A percentile compares a stretch with the other conserved stretches of the same genome.
Evolutionary conservation across 2,797 vertebrate genomes (phyloP).

Genomic region (Oophaga sylvatica): DNA sequence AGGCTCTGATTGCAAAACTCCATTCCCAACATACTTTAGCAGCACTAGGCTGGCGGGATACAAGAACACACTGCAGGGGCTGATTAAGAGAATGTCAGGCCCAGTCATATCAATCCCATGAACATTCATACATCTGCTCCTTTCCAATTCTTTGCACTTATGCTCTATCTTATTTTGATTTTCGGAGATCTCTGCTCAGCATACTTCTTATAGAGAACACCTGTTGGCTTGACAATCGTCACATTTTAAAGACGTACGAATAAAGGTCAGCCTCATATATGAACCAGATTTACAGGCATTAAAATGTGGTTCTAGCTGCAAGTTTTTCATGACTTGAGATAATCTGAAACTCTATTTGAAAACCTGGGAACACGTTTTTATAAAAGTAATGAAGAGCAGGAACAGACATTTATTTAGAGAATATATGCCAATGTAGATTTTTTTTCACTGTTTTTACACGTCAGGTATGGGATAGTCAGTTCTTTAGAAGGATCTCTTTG

Average conservation of each 20-base stretch:
- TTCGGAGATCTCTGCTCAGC: slow-evolving; percentile 52
- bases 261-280: slow-evolving; percentile 46
- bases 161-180: slow-evolving; percentile 58
- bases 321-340: slow-evolving; percentile 27
- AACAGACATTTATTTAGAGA: not conserved
- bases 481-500: not conserved
- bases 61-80: slow-evolving; percentile 52
- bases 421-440: not conserved
- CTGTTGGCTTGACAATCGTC: slow-evolving; percentile 36
- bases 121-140: slow-evolving; percentile 61
- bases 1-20: slow-evolving; percentile 54
- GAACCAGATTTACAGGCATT: slow-evolving; percentile 45
- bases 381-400: not conserved
- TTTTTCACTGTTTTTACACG: not conserved
- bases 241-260: slow-evolving; percentile 48
- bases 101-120: slow-evolving; percentile 56
- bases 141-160: slow-evolving; percentile 48
- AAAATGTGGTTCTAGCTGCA: slow-evolving; percentile 38
- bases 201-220: slow-evolving; percentile 47
- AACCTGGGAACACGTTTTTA: slow-evolving; percentile 19
- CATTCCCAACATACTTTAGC: slow-evolving; percentile 44
- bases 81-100: slow-evolving; percentile 10
- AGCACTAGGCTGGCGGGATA: slow-evolving; percentile 52
- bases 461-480: not conserved
- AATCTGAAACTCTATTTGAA: slow-evolving; percentile 32